Evolutionary conservation across 2,797 vertebrate genomes (phyloP).

Genomic region (Gadopsis marmoratus): DNA sequence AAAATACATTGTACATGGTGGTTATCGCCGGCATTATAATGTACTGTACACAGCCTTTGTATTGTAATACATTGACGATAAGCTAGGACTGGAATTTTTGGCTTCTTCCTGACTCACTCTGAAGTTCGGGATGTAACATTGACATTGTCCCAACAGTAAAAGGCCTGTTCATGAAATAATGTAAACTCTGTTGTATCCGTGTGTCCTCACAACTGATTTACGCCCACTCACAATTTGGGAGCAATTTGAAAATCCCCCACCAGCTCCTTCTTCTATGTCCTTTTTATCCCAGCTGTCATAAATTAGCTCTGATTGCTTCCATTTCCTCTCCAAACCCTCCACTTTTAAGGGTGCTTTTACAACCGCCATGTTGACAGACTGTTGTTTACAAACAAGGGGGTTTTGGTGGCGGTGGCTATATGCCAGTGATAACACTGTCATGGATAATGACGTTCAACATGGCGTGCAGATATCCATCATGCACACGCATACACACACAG

Average conservation of each 20-base stretch:
- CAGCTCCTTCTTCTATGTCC: constrained; percentile 19
- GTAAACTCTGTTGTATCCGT: not conserved
- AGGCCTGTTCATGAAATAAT: not conserved
- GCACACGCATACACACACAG: constrained; percentile 8
- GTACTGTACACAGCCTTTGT: not conserved
- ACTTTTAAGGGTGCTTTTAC: constrained; percentile 38
- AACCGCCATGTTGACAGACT: constrained; percentile 41
- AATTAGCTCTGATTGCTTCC: constrained; percentile 52
- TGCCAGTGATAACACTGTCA: constrained; percentile 64
- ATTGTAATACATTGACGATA: not conserved
- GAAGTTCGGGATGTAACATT: not conserved
- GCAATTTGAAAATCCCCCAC: not conserved
- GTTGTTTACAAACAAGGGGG: constrained; percentile 65
- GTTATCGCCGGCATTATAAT: not conserved
- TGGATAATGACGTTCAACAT: constrained; percentile 69
- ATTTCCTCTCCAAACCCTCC: constrained; percentile 39
- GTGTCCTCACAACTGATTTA: not conserved
- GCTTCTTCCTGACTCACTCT: not conserved
- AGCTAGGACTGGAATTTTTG: not conserved
- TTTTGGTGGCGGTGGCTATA: constrained; percentile 49
- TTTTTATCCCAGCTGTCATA: constrained; percentile 43
- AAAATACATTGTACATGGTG: not conserved
- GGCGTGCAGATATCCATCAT: constrained; percentile 70
- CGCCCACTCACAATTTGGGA: not conserved
- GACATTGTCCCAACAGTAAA: not conserved